Percentiles rank a stretch among this genome's conserved stretches.
phyloP scores from a whole-genome alignment of 1,140 invertebrate species.

The Linepithema humile region DNA sequence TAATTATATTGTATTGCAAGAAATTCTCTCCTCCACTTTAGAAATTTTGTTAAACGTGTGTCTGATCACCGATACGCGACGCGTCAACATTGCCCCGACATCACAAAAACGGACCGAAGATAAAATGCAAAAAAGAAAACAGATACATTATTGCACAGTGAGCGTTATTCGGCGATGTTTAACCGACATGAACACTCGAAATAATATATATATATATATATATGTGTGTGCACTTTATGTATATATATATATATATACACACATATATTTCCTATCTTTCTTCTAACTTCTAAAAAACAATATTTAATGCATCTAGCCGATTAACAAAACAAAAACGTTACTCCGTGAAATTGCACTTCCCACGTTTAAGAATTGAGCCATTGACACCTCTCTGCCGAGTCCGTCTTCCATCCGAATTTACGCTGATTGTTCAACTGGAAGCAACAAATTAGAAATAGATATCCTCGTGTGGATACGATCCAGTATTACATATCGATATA shows the following conservation, averaged over 20 bases:
- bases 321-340: constrained; percentile 26
- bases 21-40: background rate
- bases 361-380: constrained; percentile 71
- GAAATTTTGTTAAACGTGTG: constrained; percentile 5
- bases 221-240: no score
- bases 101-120: background rate
- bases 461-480: background rate
- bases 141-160: constrained; percentile 71
- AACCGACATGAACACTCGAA: background rate
- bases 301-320: constrained; percentile 23
- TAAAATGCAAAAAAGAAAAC: constrained; percentile 23
- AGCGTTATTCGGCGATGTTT: constrained; percentile 40
- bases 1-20: background rate
- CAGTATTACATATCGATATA: background rate
- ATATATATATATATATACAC: no score
- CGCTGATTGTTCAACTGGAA: background rate
- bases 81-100: background rate
- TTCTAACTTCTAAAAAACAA: background rate
- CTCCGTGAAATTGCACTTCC: constrained; percentile 79
- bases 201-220: no score
- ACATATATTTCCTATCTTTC: background rate
- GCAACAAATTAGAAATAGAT: background rate
- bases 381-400: background rate
- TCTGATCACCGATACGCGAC: background rate
- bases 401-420: constrained; percentile 13